phyloP scores from a whole-genome alignment of 2,888 invertebrate species.

The Oscheius myriophilus region DNA sequence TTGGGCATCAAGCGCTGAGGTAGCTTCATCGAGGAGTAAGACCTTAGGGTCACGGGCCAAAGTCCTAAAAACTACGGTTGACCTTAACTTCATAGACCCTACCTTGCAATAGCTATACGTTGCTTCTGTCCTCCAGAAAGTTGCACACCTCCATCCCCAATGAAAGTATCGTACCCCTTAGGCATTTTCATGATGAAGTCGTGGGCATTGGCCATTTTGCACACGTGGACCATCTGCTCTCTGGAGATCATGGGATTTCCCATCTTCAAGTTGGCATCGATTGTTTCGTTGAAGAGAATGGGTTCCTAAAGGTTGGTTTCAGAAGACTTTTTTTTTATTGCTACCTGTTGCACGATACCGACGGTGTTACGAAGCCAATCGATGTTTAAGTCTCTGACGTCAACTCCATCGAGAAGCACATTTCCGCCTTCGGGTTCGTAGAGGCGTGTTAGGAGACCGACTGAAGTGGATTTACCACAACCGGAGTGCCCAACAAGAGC shows the following conservation, averaged over 20 bases:
- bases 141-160: conserved; percentile 67
- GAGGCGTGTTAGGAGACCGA: conserved; percentile 50
- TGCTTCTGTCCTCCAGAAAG: conserved; percentile 67
- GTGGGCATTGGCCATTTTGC: conserved; percentile 65
- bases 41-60: conserved; percentile 55
- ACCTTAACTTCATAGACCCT: too few relatives aligned
- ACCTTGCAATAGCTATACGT: conserved; percentile 57
- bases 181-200: conserved; percentile 62
- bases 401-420: conserved; percentile 55
- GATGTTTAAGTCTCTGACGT: conserved; percentile 55
- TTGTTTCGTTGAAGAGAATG: conserved; percentile 60
- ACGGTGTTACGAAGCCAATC: conserved; percentile 55
- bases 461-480: conserved; percentile 57
- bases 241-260: conserved; percentile 51
- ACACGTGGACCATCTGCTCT: conserved; percentile 57
- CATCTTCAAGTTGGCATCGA: conserved; percentile 51
- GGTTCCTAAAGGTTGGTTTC: conserved; percentile 45
- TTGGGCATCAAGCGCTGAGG: conserved; percentile 80
- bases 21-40: conserved; percentile 77
- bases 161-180: conserved; percentile 62
- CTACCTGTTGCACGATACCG: conserved; percentile 61
- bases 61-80: conserved; percentile 38
- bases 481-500: conserved; percentile 59
- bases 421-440: conserved; percentile 51
- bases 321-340: too few relatives aligned